A percentile compares a stretch with the other conserved stretches of the same genome.
phyloP scores from a whole-genome alignment of 2,797 vertebrate genomes.

The Oreochromis mossambicus region DNA sequence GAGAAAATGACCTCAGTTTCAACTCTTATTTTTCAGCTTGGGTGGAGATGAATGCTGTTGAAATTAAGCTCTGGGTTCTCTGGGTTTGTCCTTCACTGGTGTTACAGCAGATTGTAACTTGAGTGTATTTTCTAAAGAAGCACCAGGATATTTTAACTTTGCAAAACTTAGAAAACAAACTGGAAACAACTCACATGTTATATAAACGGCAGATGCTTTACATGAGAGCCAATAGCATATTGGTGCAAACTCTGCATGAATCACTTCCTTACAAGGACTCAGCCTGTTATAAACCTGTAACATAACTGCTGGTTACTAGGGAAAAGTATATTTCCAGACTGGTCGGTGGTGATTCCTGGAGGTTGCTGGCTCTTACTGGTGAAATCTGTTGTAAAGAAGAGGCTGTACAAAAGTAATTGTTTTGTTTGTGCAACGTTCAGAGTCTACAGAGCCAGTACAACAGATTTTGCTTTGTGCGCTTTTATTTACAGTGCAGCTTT shows the following conservation, averaged over 20 bases:
- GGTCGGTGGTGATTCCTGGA: not conserved
- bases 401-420: not conserved
- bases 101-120: not conserved
- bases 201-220: not conserved
- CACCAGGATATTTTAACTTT: not conserved
- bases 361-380: not conserved
- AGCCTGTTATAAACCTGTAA: not conserved
- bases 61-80: not conserved
- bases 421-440: not conserved
- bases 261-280: not conserved
- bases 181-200: not conserved
- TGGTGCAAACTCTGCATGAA: not conserved
- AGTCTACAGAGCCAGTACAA: not conserved
- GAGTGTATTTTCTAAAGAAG: not conserved
- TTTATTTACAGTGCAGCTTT: not conserved
- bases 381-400: not conserved
- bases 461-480: not conserved
- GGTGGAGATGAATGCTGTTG: not conserved
- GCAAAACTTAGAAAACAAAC: not conserved
- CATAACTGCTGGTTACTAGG: fast-evolving
- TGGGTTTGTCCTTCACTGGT: not conserved
- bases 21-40: not conserved
- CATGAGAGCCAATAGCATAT: not conserved
- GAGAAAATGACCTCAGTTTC: not conserved
- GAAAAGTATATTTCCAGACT: not conserved